phyloP scores from a whole-genome alignment of 1,140 invertebrate genomes.

The Dreissena polymorpha region DNA sequence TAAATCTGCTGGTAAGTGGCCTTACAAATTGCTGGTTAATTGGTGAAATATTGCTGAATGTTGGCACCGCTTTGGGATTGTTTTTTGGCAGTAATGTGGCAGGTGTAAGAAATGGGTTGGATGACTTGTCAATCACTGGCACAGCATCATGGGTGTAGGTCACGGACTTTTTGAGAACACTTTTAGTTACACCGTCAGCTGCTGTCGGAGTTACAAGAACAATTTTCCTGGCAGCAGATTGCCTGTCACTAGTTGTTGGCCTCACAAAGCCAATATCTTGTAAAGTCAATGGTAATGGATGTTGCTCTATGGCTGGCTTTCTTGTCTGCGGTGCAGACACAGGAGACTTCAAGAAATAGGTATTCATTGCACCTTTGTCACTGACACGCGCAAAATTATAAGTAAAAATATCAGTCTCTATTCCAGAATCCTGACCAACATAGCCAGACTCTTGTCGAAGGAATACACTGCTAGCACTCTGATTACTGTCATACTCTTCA shows the following conservation, averaged over 20 bases:
- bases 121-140: conserved; percentile 16
- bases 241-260: conserved; percentile 11
- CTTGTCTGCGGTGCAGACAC: neutral
- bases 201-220: conserved; percentile 10
- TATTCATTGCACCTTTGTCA: conserved; percentile 38
- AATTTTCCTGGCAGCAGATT: conserved; percentile 23
- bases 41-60: conserved; percentile 50
- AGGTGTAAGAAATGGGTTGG: neutral
- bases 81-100: conserved; percentile 17
- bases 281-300: conserved; percentile 39
- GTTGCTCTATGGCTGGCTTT: conserved; percentile 20
- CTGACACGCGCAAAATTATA: neutral
- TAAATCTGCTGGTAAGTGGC: conserved; percentile 21
- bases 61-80: conserved; percentile 52
- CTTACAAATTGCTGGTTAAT: conserved; percentile 25
- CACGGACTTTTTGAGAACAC: conserved; percentile 8
- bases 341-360: conserved; percentile 34
- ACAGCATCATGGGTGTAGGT: conserved; percentile 40
- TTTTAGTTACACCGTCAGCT: neutral
- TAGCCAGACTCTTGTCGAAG: conserved; percentile 14
- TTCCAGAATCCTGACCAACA: conserved; percentile 30
- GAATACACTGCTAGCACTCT: conserved; percentile 39
- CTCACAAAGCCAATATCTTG: conserved; percentile 1
- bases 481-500: conserved; percentile 55
- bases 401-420: conserved; percentile 3